Evolutionary conservation across 2,113 vertebrate species (phyloP).

Genomic region (Heterocephalus glaber): DNA sequence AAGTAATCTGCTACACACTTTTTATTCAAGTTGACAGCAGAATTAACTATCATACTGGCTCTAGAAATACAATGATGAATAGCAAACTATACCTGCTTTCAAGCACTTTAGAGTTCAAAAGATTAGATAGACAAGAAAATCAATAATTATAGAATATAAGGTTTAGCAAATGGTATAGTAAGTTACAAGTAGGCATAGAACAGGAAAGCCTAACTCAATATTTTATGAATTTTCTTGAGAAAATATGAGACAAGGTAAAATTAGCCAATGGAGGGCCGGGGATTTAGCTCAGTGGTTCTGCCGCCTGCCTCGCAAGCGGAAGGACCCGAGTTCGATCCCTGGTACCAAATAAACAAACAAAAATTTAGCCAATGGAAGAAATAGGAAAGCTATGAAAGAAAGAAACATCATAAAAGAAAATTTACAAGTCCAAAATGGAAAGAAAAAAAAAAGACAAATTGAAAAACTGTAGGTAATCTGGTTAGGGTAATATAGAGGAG

Average conservation of each 20-base stretch:
- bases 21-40: neutral
- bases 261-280: neutral
- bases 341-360: too few species aligned
- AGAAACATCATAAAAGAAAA: neutral
- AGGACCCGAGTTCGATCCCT: too few species aligned
- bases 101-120: neutral
- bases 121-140: neutral
- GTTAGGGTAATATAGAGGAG: neutral
- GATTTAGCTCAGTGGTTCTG: too few species aligned
- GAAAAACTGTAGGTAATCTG: neutral
- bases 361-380: neutral
- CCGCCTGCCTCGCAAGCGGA: too few species aligned
- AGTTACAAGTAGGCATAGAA: neutral
- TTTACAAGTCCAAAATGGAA: neutral
- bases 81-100: constrained; percentile 12
- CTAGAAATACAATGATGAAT: neutral
- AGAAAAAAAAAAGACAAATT: neutral
- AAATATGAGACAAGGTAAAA: neutral
- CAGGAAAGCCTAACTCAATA: neutral
- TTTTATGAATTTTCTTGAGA: neutral
- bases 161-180: neutral
- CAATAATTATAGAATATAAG: constrained; percentile 4
- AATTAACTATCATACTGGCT: neutral
- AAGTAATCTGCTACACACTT: neutral
- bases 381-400: neutral